Conservation (phyloP, 2,797 vertebrate species). For the Tangara arthus region DNA sequence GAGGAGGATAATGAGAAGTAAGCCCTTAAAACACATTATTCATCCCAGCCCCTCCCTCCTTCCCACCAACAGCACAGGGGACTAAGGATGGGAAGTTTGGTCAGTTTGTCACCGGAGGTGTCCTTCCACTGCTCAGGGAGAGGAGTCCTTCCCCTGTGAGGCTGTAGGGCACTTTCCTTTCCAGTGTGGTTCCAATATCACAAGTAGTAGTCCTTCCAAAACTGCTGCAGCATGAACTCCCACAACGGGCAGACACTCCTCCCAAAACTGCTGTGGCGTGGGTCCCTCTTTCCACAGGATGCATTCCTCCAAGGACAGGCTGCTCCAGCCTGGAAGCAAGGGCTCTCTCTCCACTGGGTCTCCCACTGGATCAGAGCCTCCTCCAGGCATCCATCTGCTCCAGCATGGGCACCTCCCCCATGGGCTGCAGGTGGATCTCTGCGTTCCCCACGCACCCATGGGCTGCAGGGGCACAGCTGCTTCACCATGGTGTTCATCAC, state of each 20-base stretch:
- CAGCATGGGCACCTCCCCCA: neutral
- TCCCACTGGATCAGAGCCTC: neutral
- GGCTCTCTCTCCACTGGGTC: too few species aligned
- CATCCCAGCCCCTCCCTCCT: rapidly evolving
- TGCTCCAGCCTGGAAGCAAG: neutral
- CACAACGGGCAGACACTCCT: rapidly evolving
- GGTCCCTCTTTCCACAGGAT: rapidly evolving
- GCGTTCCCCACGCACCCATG: neutral
- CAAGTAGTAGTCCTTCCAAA: too few species aligned
- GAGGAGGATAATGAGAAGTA: neutral
- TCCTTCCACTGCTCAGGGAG: rapidly evolving
- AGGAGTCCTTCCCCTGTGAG: neutral
- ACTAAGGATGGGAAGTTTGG: neutral
- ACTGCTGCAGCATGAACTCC: rapidly evolving
- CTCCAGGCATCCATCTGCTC: neutral
- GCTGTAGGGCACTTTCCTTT: neutral
- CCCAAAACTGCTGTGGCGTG: rapidly evolving
- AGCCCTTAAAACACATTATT: neutral
- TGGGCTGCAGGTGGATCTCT: neutral
- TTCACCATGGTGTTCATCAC: rapidly evolving
- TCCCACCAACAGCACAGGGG: rapidly evolving
- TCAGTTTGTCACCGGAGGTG: rapidly evolving
- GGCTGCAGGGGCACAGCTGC: neutral
- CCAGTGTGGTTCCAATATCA: neutral
- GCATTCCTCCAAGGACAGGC: neutral